Conservation (phyloP, 2,888 invertebrate genomes). For the Synanthedon andrenaeformis region DNA sequence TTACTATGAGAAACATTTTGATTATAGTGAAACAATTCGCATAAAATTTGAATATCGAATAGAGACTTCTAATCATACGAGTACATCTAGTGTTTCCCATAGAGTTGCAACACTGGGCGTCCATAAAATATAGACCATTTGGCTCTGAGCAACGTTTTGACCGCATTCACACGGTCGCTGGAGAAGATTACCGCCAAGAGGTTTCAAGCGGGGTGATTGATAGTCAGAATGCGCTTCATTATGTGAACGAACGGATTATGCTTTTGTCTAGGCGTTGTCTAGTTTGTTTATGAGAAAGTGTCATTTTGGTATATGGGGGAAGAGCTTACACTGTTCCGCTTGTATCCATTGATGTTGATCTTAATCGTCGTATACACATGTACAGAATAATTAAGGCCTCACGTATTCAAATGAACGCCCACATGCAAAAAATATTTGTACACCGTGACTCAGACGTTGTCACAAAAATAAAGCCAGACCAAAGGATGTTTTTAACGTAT, state of each 20-base stretch:
- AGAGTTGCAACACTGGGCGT: slow-evolving; percentile 41
- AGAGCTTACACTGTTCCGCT: not conserved
- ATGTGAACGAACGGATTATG: slow-evolving; percentile 35
- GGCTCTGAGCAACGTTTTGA: slow-evolving; percentile 29
- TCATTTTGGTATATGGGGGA: not conserved
- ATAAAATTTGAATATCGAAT: not conserved
- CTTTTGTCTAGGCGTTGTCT: slow-evolving; percentile 32
- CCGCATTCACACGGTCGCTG: slow-evolving; percentile 60
- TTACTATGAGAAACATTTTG: too few species aligned
- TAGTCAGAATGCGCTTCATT: slow-evolving; percentile 40
- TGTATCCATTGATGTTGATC: not conserved
- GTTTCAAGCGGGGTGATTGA: slow-evolving; percentile 55
- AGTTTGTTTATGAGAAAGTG: slow-evolving; percentile 15
- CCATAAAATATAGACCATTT: slow-evolving; percentile 48
- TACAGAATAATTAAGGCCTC: slow-evolving; percentile 4
- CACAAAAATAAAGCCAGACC: slow-evolving; percentile 7
- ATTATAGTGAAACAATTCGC: not conserved
- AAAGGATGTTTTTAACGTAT: not conserved
- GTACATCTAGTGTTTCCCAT: slow-evolving; percentile 30
- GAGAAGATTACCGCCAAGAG: slow-evolving; percentile 48
- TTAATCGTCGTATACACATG: not conserved
- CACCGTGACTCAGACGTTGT: slow-evolving; percentile 8
- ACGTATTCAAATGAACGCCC: slow-evolving; percentile 3
- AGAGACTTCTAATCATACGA: slow-evolving; percentile 13
- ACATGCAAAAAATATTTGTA: slow-evolving; percentile 10